phyloP scores from a whole-genome alignment of 1,140 invertebrate genomes.

The Plutomurus gul region DNA sequence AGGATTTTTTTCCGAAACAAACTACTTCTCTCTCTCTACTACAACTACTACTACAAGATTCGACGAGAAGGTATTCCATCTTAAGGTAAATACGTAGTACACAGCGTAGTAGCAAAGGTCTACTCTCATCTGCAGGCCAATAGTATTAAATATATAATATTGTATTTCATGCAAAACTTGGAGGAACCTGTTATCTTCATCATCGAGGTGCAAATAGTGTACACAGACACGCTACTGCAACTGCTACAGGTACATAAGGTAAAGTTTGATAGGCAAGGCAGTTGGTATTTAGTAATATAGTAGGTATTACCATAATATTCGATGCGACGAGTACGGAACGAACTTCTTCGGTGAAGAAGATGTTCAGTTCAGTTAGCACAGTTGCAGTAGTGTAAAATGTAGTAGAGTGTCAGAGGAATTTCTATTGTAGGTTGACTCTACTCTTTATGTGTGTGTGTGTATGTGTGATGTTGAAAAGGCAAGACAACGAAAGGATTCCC shows the following conservation, averaged over 20 bases:
- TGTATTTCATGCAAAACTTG: background rate
- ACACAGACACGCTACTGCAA: background rate
- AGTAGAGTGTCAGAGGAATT: background rate
- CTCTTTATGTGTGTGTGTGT: background rate
- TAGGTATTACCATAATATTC: background rate
- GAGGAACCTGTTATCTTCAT: background rate
- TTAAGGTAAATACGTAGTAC: too few species aligned
- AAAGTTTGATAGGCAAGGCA: background rate
- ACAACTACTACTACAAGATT: too few species aligned
- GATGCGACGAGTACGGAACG: background rate
- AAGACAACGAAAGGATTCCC: background rate
- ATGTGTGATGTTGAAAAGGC: background rate
- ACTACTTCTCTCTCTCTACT: too few species aligned
- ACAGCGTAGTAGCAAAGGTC: too few species aligned
- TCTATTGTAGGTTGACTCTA: background rate
- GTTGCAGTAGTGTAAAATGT: background rate
- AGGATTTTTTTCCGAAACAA: too few species aligned
- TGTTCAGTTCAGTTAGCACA: background rate
- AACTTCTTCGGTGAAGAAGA: constrained; percentile 4
- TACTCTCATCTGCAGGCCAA: background rate
- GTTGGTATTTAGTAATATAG: background rate
- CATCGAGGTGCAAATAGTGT: background rate
- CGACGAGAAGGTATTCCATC: too few species aligned
- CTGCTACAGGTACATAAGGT: background rate
- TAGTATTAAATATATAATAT: background rate